Percentiles rank a stretch among this genome's conserved stretches.
Evolutionary conservation across 2,113 vertebrate genomes (phyloP).

Genomic region (Athene cunicularia): DNA sequence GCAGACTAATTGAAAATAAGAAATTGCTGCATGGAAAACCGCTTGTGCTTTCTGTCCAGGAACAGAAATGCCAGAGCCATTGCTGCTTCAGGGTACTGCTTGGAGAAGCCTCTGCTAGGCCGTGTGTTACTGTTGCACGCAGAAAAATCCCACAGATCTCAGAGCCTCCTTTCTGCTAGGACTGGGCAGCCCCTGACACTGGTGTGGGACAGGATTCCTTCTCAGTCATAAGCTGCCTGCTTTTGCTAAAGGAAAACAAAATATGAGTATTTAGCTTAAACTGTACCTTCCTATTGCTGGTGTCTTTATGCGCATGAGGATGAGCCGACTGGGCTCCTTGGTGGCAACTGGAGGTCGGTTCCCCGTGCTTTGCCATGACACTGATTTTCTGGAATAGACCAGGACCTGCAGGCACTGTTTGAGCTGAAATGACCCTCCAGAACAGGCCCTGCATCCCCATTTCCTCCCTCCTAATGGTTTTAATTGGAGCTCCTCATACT

Average conservation of each 20-base stretch:
- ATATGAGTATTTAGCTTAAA: neutral
- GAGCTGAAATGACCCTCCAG: neutral
- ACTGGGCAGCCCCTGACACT: neutral
- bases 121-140: neutral
- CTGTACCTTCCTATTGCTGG: neutral
- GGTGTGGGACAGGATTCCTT: neutral
- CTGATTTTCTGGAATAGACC: neutral
- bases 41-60: neutral
- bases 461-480: neutral
- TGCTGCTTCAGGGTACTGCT: neutral
- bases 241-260: neutral
- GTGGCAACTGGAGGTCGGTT: neutral
- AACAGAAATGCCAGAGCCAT: neutral
- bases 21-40: neutral
- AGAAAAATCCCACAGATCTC: neutral
- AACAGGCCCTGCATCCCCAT: neutral
- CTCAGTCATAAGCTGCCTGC: neutral
- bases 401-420: neutral
- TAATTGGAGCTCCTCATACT: neutral
- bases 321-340: neutral
- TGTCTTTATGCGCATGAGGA: neutral
- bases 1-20: neutral
- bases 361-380: neutral
- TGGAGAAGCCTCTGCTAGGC: neutral
- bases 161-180: neutral